Base-by-base conservation (phyloP, 2,797 vertebrate species). In the Limosa lapponica region DNA sequence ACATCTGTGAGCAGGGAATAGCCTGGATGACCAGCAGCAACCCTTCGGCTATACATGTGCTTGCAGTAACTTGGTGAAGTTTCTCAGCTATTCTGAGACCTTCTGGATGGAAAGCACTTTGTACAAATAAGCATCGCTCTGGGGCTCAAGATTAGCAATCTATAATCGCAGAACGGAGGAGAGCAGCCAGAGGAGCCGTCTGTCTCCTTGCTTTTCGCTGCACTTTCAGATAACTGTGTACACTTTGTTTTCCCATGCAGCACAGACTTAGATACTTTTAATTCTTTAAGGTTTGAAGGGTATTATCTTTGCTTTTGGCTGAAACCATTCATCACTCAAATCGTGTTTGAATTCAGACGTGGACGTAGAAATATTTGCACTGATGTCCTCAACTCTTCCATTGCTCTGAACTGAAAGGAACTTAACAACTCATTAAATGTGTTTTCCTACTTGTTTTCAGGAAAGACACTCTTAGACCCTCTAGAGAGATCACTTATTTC, bases 371-470 rank as follows among this genome's bases (percentile, higher is more conserved):
- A 54, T 62, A 75, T 48, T 92, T 71, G n/a, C 9, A 2, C 46
- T 80, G 43, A 32, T 57, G 73, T 91, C 57, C n/a, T 72, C 55
- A 69, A 10, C 74, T 46, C 37, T 73, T 59, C 61, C 37, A 16
- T 55, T 55, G 23, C 85, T 52, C 58, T 54, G 49, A 57, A 65
- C 5, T 37, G 55, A 57, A 77, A 59, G 65, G 48, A 70, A 51
- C 54, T 77, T 78, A 64, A 61, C 24, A 19, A 55, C 36, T 77
- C 39, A 36, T 48, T 27, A 49, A 51, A 55, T 27, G 34, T 51
- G 30, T 78, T 95, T 84, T 93, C 89, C 48, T 25, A 17, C 57
- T 82, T 66, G 9, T 74, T 80, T 90, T 85, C 43, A 57, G 51
- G 64, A 80, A 58, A 58, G 69, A 22, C 44, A 8, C 55, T 77